Conservation (phyloP, 2,888 invertebrate species). For the Pristionchus exspectatus region DNA sequence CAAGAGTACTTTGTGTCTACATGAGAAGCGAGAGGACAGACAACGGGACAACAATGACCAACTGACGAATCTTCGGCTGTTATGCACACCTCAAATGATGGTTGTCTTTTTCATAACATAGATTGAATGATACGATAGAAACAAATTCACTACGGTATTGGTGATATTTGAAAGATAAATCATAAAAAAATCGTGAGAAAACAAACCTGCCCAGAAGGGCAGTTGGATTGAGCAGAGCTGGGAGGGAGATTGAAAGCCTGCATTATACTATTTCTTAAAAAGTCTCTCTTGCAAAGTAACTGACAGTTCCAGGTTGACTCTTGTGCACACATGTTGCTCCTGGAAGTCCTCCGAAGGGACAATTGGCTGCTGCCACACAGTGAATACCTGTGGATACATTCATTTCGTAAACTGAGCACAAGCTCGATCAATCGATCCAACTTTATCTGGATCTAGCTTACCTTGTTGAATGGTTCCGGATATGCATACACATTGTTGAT, state of each 20-base stretch:
- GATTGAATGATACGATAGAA: background rate
- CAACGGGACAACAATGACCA: conserved; percentile 78
- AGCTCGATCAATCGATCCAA: background rate
- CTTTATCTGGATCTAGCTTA: background rate
- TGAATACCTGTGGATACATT: conserved; percentile 63
- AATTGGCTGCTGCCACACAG: conserved; percentile 77
- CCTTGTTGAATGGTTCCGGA: conserved; percentile 67
- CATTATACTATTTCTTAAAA: background rate
- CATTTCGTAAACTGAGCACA: background rate
- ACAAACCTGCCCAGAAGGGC: conserved; percentile 70
- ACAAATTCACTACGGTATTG: background rate
- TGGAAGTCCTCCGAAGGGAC: conserved; percentile 76
- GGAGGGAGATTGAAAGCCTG: conserved; percentile 68
- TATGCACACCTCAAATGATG: conserved; percentile 61
- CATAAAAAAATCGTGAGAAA: background rate
- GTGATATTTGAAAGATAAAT: background rate
- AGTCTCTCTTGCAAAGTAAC: background rate
- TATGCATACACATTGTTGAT: conserved; percentile 77
- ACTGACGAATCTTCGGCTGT: conserved; percentile 75
- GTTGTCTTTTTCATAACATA: too few relatives aligned
- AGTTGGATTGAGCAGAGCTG: conserved; percentile 68
- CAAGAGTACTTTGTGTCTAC: conserved; percentile 70
- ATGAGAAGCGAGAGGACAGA: conserved; percentile 74
- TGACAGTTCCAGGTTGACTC: conserved; percentile 65
- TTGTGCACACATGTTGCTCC: conserved; percentile 71